Percentiles rank a stretch among this genome's conserved stretches.
These are phyloP conservation scores for Acanthornis magna DNA, from an alignment of 2,797 vertebrate species.

Conservation along the genomic window DNA sequence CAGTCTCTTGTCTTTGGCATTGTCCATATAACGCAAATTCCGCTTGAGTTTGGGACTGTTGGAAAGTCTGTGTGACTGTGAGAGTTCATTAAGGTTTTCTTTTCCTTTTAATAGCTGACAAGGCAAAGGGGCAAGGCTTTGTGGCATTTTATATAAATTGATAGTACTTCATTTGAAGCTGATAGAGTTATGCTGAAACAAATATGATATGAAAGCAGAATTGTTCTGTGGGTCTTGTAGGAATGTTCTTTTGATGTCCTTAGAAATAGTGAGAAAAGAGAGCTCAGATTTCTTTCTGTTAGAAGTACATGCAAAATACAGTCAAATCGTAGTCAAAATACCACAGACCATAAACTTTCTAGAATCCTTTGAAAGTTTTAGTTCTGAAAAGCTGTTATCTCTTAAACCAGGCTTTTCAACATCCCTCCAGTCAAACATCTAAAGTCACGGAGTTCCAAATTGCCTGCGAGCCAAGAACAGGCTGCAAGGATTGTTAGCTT, in stretches of 20 bases:
- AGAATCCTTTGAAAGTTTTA: not conserved
- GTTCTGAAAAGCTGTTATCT: not conserved
- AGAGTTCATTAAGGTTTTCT: not conserved
- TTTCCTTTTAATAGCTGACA: not conserved
- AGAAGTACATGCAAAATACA: not conserved
- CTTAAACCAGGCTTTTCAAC: not conserved
- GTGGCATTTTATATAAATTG: not conserved
- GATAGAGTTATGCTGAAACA: not conserved
- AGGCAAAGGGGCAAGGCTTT: not conserved
- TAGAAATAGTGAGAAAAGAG: not conserved
- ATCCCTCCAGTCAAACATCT: not conserved
- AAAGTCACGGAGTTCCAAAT: rapidly evolving
- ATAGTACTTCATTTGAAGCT: not conserved
- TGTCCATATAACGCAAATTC: not conserved
- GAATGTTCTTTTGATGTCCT: not conserved
- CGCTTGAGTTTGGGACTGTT: not conserved
- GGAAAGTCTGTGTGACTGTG: not conserved
- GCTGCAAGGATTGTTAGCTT: not conserved
- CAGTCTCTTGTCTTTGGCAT: not conserved
- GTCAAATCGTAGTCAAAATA: not conserved
- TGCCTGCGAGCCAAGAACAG: not conserved
- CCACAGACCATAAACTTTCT: not conserved
- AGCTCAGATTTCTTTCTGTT: not conserved
- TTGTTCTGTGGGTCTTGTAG: not conserved
- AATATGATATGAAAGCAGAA: not conserved